Percentiles rank a stretch among this genome's conserved stretches.
These are phyloP conservation scores for Hylomyscus alleni DNA, from an alignment of 2,797 vertebrate genomes.

Conservation along the genomic window DNA sequence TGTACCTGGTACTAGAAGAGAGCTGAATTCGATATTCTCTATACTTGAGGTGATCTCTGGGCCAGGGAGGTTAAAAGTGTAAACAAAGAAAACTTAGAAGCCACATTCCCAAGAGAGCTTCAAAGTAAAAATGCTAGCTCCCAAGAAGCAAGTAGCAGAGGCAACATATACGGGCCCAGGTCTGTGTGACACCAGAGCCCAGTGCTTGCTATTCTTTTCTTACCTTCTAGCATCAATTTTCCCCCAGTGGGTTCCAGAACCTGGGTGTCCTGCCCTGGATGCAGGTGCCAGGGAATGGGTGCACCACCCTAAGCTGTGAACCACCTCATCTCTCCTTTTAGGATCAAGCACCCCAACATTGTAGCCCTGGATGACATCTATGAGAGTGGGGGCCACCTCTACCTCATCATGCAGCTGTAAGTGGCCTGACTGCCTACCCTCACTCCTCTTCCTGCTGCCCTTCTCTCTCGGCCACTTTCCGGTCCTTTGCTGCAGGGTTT, in stretches of 20 bases:
- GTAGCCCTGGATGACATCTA: slow-evolving; percentile 99
- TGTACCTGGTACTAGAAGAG: not conserved
- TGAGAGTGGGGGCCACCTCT: slow-evolving; percentile 97
- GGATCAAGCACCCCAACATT: slow-evolving; percentile 98
- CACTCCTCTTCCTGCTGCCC: no score
- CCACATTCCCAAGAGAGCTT: not conserved
- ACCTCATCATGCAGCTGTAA: slow-evolving; percentile 99
- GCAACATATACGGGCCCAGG: not conserved
- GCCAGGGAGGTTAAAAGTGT: not conserved
- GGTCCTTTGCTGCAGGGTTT: slow-evolving; percentile 91
- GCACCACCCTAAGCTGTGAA: slow-evolving; percentile 19
- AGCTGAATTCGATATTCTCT: not conserved
- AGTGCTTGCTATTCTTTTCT: fast-evolving
- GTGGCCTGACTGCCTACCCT: slow-evolving; percentile 45
- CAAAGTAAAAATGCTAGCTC: not conserved
- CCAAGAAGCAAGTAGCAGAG: not conserved
- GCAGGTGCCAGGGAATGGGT: not conserved
- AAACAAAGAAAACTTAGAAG: not conserved
- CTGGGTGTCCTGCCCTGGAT: not conserved
- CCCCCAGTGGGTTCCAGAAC: not conserved
- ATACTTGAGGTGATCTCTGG: not conserved
- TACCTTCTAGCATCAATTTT: not conserved
- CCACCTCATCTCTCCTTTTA: slow-evolving; percentile 82
- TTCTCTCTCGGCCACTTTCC: not conserved
- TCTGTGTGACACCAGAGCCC: not conserved